Conservation (phyloP, 2,888 invertebrate species). For the Urechis unicinctus region DNA sequence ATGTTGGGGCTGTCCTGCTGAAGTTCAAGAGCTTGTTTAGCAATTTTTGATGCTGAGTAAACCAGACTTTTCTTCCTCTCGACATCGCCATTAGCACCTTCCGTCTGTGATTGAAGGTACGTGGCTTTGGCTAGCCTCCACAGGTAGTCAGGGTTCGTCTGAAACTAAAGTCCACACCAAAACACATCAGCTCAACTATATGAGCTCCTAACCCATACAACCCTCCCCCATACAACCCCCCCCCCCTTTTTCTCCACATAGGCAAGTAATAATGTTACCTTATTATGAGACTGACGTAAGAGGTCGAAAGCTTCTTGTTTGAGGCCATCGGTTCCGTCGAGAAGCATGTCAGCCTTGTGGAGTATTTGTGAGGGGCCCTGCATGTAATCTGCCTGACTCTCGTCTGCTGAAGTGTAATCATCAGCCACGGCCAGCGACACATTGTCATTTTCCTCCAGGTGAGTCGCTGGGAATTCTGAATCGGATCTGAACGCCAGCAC, state of each 20-base stretch:
- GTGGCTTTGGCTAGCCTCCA: slow-evolving; percentile 53
- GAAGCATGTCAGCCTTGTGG: slow-evolving; percentile 42
- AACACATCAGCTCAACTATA: neutral
- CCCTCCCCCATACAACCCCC: too few species aligned
- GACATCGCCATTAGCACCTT: slow-evolving; percentile 34
- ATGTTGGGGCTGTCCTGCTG: slow-evolving; percentile 56
- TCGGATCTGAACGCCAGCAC: too few species aligned
- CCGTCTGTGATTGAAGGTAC: slow-evolving; percentile 42
- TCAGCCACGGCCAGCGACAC: too few species aligned
- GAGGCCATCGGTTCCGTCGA: slow-evolving; percentile 43
- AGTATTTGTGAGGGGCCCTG: too few species aligned
- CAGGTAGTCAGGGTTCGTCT: slow-evolving; percentile 42
- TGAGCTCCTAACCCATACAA: too few species aligned
- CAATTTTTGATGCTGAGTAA: slow-evolving; percentile 56
- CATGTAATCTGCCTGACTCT: too few species aligned
- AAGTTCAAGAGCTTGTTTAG: slow-evolving; percentile 56
- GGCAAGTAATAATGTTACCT: too few species aligned
- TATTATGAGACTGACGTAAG: too few species aligned
- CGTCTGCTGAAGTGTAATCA: too few species aligned
- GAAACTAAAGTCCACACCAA: slow-evolving; percentile 23
- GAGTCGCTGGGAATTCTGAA: too few species aligned
- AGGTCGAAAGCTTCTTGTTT: slow-evolving; percentile 42
- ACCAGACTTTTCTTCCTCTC: slow-evolving; percentile 46
- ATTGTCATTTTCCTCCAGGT: too few species aligned
- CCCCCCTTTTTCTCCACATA: too few species aligned